Evolutionary conservation across 1,140 invertebrate species (phyloP), one percentile per base, ranked within the genome.

Genomic region (Oppia nitens): DNA sequence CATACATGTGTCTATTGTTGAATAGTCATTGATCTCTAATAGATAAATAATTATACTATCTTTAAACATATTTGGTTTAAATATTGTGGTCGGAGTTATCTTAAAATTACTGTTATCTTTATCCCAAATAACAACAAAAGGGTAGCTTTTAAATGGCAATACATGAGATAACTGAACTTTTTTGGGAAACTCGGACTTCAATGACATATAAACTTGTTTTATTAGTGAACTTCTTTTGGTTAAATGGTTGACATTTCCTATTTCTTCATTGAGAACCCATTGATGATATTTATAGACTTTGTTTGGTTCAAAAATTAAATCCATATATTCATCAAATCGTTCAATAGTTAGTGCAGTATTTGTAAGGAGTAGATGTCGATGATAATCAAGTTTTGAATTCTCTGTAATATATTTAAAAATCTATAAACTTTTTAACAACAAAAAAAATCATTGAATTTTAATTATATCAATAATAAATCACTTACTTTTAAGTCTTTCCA

Each of bases 1-100:
- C 40, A 57, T 17, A 24, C 4, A 20, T n/a, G 12, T 12, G 20
- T 47, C 47, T 23, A 24, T 17, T 11, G 6, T 17, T 6, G 47
- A 49, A 9, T 57, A 24, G 23, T 57, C 56, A 17, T 57, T 57
- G 17, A 21, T 17, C 17, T 48, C 23, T 24, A 57, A 45, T n/a
- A 29, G 9, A 48, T 48, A 9, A 2, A 57, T 57, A 4, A 25
- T 47, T 12, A 12, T 24, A 52, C 47, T 17, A 32, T 32, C 23
- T 6, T 45, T 9, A 29, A 57, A 57, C 32, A 40, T 40, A 40
- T 40, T 40, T 40, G 6, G 6, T 40, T 17, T 40, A 17, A 40
- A 17, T 40, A 9, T 6, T 9, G 32, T 40, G 32, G 32, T 40
- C 32, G 17, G 6, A 40, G 32, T 9, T 9, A 40, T 9, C 17